These are phyloP conservation scores for Acyrthosiphon pisum DNA, from an alignment of 1,140 invertebrate species.

Conservation along the genomic window DNA sequence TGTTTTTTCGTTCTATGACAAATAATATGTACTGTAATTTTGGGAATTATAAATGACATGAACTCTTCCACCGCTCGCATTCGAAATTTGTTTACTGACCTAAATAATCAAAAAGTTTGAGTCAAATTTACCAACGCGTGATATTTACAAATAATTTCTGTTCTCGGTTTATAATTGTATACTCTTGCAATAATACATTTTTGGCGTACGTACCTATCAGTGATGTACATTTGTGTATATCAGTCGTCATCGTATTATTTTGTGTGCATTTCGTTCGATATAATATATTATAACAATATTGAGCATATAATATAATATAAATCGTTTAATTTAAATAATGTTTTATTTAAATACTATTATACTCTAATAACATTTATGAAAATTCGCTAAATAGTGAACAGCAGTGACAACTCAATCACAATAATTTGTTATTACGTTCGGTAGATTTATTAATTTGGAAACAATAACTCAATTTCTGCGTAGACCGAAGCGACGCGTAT, in stretches of 20 bases:
- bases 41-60: background rate
- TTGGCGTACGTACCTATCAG: background rate
- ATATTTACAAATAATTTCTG: background rate
- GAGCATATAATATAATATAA: background rate
- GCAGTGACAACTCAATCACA: background rate
- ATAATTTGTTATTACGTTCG: no score
- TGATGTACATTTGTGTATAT: background rate
- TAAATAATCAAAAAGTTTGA: constrained; percentile 9
- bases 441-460: background rate
- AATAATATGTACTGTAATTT: background rate
- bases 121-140: background rate
- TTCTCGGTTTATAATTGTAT: background rate
- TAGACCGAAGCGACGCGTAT: background rate
- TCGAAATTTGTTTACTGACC: background rate
- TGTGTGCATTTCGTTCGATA: background rate
- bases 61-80: background rate
- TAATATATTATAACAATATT: no score
- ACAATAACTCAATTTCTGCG: background rate
- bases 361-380: background rate
- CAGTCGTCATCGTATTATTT: background rate
- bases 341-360: background rate
- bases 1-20: background rate
- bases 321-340: no score
- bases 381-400: background rate
- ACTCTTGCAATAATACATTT: background rate